Evolutionary conservation across 2,113 vertebrate genomes (phyloP).

Genomic region (Corythoichthys haematopterus): DNA sequence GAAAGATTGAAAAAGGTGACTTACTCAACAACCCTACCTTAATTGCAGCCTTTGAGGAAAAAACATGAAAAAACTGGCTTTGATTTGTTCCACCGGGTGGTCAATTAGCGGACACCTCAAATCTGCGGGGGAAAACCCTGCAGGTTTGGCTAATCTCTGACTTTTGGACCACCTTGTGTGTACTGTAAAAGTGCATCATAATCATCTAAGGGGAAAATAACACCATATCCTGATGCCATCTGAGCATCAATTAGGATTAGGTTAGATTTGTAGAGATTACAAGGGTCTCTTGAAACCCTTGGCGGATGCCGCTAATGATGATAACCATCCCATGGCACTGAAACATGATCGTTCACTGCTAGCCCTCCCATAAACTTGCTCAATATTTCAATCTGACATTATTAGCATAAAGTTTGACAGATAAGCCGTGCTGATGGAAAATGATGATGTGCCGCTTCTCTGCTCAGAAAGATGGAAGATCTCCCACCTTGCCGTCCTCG

Average conservation of each 20-base stretch:
- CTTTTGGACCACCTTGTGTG: conserved; percentile 54
- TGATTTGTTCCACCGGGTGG: conserved; percentile 66
- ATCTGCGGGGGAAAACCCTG: conserved; percentile 51
- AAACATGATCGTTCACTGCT: no score
- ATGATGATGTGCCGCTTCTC: conserved; percentile 25
- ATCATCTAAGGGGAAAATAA: conserved; percentile 15
- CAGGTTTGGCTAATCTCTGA: conserved; percentile 61
- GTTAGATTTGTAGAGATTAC: conserved; percentile 63
- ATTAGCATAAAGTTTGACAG: conserved; percentile 46
- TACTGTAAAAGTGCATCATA: conserved; percentile 31
- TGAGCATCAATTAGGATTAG: conserved; percentile 52
- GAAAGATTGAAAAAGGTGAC: conserved; percentile 44
- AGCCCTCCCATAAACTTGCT: not conserved
- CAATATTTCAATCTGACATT: conserved; percentile 30
- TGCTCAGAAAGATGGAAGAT: conserved; percentile 28
- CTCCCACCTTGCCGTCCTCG: conserved; percentile 94
- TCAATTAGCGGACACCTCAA: conserved; percentile 73
- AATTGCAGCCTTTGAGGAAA: conserved; percentile 60
- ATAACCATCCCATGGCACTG: conserved; percentile 2
- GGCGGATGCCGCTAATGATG: conserved; percentile 70
- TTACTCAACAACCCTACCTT: conserved; percentile 51
- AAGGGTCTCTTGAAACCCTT: conserved; percentile 64
- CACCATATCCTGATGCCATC: conserved; percentile 38
- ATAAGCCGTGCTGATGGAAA: conserved; percentile 53
- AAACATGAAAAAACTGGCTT: conserved; percentile 35